Conservation (phyloP, 2,113 vertebrate species). For the Paratilapia polleni region DNA sequence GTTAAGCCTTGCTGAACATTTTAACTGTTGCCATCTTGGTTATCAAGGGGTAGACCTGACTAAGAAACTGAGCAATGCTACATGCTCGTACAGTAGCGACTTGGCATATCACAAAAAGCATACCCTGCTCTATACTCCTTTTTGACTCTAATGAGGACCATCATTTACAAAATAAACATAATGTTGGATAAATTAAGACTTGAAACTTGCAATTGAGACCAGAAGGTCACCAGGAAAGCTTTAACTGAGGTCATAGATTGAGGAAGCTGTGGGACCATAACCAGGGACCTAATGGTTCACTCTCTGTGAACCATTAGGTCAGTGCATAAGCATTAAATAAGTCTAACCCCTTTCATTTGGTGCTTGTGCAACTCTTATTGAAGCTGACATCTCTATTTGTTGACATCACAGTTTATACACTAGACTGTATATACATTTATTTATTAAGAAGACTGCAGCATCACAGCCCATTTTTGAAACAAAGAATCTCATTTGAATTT, state of each 20-base stretch:
- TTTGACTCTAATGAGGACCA: neutral
- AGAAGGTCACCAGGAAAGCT: neutral
- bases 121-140: neutral
- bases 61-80: neutral
- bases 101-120: neutral
- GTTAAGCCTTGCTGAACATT: neutral
- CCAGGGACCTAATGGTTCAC: no score
- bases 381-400: neutral
- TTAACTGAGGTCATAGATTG: neutral
- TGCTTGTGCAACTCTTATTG: slow-evolving; percentile 7
- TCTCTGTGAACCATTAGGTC: neutral
- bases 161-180: neutral
- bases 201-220: neutral
- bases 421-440: neutral
- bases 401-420: neutral
- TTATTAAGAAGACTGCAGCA: neutral
- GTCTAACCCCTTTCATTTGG: neutral
- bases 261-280: no score
- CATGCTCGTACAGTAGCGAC: neutral
- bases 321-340: no score
- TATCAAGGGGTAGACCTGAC: neutral
- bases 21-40: neutral
- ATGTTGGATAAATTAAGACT: neutral
- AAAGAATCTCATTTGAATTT: neutral
- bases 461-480: neutral